Evolutionary conservation across 1,140 invertebrate genomes (phyloP), one percentile per base, ranked within the genome.

Genomic region (Ceratina australensis): DNA sequence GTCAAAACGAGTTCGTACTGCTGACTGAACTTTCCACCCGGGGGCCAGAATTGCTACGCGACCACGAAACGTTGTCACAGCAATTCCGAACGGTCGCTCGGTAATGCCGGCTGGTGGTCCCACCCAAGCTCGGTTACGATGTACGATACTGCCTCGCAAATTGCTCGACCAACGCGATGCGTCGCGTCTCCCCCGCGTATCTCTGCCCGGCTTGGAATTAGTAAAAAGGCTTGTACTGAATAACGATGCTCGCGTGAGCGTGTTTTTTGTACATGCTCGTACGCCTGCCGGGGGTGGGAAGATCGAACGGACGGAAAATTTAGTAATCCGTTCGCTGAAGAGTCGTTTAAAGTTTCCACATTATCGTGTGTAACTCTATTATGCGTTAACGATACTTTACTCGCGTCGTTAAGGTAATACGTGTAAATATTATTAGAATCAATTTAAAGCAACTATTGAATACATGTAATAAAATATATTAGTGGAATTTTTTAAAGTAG

Each of bases 61-160:
- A 80, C 78, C 78, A 50, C 78, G 73, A 63, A 80, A 76, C 78
- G 72, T 64, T 76, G 78, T 80, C 68, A 54, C 73, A 76, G 78
- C 72, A 80, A 80, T 74, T 79, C 56, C 47, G 49, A 26, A 79
- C 56, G 63, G 54, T 71, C 47, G 26, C 66, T 42, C 47, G 33
- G 74, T 76, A 76, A 69, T 75, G 72, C 64, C 28, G 33, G 33
- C 33, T 42, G 33, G 33, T 16, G 18, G 63, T n/a, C 52, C 69
- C n/a, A 59, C 49, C 33, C 18, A 28, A 16, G 33, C 60, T 78
- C 61, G 69, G 33, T 78, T 73, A 65, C 69, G 69, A 73, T 54
- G n/a, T 57, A 78, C 76, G 69, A 78, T 78, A 73, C 69, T 52
- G 76, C 60, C 57, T 72, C 26, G 26, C 42, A 54, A 78, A 65